Evolutionary conservation across 1,140 invertebrate species (phyloP).

Genomic region (Nephotettix cincticeps): DNA sequence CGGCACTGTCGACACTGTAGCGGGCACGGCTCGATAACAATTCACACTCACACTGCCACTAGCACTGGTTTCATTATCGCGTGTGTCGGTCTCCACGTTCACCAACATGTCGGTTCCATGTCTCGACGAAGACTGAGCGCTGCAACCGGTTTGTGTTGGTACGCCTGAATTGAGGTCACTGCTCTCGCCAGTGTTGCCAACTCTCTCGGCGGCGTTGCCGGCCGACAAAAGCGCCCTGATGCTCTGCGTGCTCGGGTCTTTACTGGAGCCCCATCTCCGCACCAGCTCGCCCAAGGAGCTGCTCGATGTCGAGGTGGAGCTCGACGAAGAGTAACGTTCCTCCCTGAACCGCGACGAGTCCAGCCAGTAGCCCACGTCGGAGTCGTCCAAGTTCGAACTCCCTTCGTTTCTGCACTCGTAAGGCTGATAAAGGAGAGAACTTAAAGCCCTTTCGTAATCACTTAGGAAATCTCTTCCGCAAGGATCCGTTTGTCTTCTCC

Average conservation of each 20-base stretch:
- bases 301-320: conserved; percentile 27
- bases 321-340: conserved; percentile 21
- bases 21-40: conserved; percentile 27
- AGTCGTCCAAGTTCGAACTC: conserved; percentile 31
- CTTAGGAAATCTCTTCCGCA: conserved; percentile 6
- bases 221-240: not conserved
- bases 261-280: conserved; percentile 3
- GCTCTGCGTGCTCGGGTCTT: not conserved
- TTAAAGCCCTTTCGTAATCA: conserved; percentile 40
- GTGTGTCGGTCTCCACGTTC: conserved; percentile 15
- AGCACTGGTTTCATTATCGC: conserved; percentile 9
- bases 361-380: conserved; percentile 36
- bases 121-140: conserved; percentile 1
- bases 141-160: conserved; percentile 2
- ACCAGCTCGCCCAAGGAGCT: conserved; percentile 2
- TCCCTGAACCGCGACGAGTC: not conserved
- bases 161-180: conserved; percentile 29
- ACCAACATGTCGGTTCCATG: conserved; percentile 16
- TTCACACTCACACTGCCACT: conserved; percentile 29
- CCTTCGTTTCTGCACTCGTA: conserved; percentile 40
- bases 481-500: conserved; percentile 23
- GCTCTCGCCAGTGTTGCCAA: conserved; percentile 23
- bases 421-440: conserved; percentile 43
- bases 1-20: conserved; percentile 33
- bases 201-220: not conserved